Conservation (phyloP, 2,113 vertebrate species). For the cat (Felis catus) region DNA sequence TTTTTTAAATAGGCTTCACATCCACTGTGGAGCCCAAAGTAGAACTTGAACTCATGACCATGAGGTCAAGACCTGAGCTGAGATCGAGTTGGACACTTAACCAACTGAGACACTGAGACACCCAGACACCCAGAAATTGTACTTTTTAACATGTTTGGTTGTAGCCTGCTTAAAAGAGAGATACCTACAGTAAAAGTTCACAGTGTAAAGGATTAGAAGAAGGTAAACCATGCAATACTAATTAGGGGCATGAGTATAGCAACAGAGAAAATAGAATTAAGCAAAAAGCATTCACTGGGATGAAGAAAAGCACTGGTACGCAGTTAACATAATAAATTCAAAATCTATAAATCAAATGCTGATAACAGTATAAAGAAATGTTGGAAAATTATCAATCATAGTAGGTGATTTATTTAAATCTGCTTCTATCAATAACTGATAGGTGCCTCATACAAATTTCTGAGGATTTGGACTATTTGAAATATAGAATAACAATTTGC, state of each 20-base stretch:
- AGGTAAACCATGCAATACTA: neutral
- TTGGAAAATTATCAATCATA: neutral
- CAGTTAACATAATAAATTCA: neutral
- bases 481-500: neutral
- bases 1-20: neutral
- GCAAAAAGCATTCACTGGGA: neutral
- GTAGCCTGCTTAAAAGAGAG: slow-evolving; percentile 21
- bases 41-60: too few species aligned
- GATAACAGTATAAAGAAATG: neutral
- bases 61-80: too few species aligned
- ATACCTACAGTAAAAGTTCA: neutral
- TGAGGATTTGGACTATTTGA: slow-evolving; percentile 5
- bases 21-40: too few species aligned
- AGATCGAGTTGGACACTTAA: too few species aligned
- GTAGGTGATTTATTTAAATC: slow-evolving; percentile 11
- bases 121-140: neutral
- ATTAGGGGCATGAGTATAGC: neutral
- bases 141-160: neutral
- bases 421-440: neutral
- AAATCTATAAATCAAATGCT: neutral
- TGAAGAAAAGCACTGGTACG: neutral
- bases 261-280: neutral
- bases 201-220: neutral
- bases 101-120: too few species aligned
- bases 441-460: neutral